Evolutionary conservation across 2,797 vertebrate species (phyloP), one percentile per base, ranked within the genome.

Genomic region (Tangara arthus): DNA sequence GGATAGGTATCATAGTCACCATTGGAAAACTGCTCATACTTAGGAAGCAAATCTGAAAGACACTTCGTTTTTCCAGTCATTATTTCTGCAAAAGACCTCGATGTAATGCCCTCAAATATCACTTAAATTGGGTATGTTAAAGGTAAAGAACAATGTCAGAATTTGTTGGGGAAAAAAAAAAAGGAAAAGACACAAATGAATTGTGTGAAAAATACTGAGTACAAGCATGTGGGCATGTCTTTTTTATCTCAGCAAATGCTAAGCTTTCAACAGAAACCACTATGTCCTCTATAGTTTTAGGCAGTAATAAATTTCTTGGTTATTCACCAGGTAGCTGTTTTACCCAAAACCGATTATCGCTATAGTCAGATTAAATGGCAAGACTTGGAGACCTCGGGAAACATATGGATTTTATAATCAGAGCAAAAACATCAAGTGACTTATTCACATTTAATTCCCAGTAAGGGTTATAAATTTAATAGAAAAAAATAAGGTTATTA

Each of bases 401-500:
- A 90, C 93, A 93, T 96, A 97, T 93, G 93, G 90, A 93, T 93
- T 93, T 85, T 91, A 95, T 93, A 96, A 95, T 89, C 87, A 90
- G 73, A 93, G 66, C 35, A 95, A 91, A 95, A 93, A 96, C 91
- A 87, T 85, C 46, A 73, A 91, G 91, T 91, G 77, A 68, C 88
- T 94, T 91, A 82, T 47, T 79, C 84, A 90, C 89, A 95, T 94
- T 91, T 89, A 93, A 95, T 93, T 95, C 91, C 87, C 1, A 0
- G 68, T 82, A 92, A 95, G 64, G 84, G 69, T 87, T 94, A 94
- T 95, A 93, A 87, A 95, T 97, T 95, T 96, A 85, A 81, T 76
- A 87, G 89, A 89, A 95, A 87, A 94, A 94, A 97, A 95, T 90
- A 84, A 96, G 82, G 91, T 97, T 95, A 96, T 95, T 97, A 94